Base-by-base conservation (phyloP, 2,888 invertebrate species). In the Drosophila trichaetosa region DNA sequence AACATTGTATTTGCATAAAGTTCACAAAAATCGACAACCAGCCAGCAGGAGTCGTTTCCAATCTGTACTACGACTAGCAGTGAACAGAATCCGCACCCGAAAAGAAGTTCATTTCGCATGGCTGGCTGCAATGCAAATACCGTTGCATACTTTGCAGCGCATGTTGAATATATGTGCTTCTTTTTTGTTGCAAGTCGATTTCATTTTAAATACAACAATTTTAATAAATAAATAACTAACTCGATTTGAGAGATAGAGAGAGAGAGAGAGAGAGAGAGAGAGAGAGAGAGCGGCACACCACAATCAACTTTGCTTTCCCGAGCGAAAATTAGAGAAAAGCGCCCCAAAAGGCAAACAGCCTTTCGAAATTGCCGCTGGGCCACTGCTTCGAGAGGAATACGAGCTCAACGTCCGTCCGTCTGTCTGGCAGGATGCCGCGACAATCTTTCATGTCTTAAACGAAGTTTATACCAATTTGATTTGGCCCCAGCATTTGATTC, bases 361-460 rank as follows among this genome's bases (percentile, higher is more conserved):
- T 31, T 34, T 24, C 10, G 24, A 42, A 46, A 69, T 79, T 73
- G 73, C 79, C 61, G 49, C 38, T 57, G 68, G 58, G 69, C 49
- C n/a, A 36, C 24, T 52, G 27, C 48, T 24, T 10, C 34, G 24
- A 18, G 13, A 18, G 24, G 10, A 53, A 6, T 6, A 38, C 13
- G 6, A 56, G 46, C n/a, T 49, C 24, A 21, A 40, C 46, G 16
- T 38, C 24, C 8, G 16, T 54, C 52, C 76, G 51, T 46, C 68
- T 73, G 62, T 21, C 18, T 63, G 81, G 66, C 67, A 62, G 77
- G 64, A 73, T 75, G 66, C 71, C 75, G 83, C 87, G 85, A 82
- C 89, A 89, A 89, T 86, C 85, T 86, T 89, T 89, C 85, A 86
- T 86, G 85, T 82, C 78, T 84, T 69, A 78, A 86, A 86, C 89